Evolutionary conservation across 2,113 vertebrate species (phyloP).

Genomic region (Chionis minor): DNA sequence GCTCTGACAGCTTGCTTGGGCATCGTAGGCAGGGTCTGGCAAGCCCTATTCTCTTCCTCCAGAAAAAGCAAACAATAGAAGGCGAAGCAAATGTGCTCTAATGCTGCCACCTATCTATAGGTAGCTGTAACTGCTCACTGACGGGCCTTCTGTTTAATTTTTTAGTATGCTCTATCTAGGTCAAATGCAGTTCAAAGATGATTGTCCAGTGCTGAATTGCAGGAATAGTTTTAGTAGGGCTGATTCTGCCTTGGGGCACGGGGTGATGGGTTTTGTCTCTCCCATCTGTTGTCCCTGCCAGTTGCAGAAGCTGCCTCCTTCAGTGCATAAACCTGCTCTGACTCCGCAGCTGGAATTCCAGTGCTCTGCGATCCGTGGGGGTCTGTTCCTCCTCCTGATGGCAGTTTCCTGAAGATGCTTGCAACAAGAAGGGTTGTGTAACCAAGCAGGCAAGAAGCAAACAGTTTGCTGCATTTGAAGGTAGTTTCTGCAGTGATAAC

Average conservation of each 20-base stretch:
- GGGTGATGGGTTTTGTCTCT: not conserved
- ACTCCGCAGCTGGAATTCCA: not conserved
- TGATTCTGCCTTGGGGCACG: not conserved
- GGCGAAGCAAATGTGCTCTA: not conserved
- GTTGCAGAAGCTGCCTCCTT: not conserved
- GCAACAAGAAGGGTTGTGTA: not conserved
- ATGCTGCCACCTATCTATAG: constrained; percentile 60
- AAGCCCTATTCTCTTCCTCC: not conserved
- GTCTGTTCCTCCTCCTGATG: not conserved
- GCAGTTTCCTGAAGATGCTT: not conserved
- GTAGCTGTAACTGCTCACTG: not conserved
- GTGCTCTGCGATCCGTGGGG: not conserved
- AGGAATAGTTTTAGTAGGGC: not conserved
- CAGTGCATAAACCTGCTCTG: not conserved
- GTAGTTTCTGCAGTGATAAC: not conserved
- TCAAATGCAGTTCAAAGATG: not conserved
- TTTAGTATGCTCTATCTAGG: fast-evolving
- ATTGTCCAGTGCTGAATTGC: not conserved
- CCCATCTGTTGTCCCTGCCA: not conserved
- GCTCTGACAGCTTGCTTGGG: not conserved
- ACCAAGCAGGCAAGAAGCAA: not conserved
- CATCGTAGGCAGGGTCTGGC: not conserved
- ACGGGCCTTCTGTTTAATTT: not conserved
- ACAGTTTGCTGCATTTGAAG: not conserved
- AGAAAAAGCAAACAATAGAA: not conserved